Base-by-base conservation (phyloP, 1,140 invertebrate genomes). In the Dryas iulia region DNA sequence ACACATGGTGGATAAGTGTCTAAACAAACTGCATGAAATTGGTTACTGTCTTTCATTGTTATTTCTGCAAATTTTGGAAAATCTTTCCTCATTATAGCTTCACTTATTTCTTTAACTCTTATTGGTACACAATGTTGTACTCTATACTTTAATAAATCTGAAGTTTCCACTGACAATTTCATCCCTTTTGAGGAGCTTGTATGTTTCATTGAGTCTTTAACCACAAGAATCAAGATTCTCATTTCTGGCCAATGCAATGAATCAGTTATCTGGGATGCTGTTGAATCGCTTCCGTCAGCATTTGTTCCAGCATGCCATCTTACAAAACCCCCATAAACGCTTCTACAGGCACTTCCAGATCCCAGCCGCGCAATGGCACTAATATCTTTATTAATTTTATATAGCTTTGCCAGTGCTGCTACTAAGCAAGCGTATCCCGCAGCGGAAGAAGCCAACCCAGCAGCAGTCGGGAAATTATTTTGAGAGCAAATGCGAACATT, bases 401-500 rank as follows among this genome's bases (percentile, higher is more conserved):
- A 98, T 0, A 98, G 81, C 67, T 95, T 93, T 6, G 96, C 94
- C 28, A 99, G 83, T 18, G 96, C 94, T 74, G 93, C 94, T 0
- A 96, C 96, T 33, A 98, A 92, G 86, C 96, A 98, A 23, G 99
- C 98, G 92, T 99, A 99, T 23, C 99, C 99, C 64, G 99, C 98
- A 65, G 99, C 99, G 71, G 98, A 99, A 3, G 98, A 99, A 5
- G 99, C 99, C 25, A 99, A 92, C 1, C 99, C 99, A 71, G 99
- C 98, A 23, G 98, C 98, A 18, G 98, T 99, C 18, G 99, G 99
- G 87, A 99, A 99, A 93, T 99, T 99, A 91, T 99, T 99, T 79
- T 95, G 95, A 0, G 98, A 99, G 86, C 95, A 97, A 74, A 99
- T 96, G 74, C 96, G 96, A 24, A 99, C 79, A 81, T 97, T 95